Percentiles rank a stretch among this genome's conserved stretches.
phyloP scores from a whole-genome alignment of 2,113 vertebrate genomes.

The Fregata magnificens region DNA sequence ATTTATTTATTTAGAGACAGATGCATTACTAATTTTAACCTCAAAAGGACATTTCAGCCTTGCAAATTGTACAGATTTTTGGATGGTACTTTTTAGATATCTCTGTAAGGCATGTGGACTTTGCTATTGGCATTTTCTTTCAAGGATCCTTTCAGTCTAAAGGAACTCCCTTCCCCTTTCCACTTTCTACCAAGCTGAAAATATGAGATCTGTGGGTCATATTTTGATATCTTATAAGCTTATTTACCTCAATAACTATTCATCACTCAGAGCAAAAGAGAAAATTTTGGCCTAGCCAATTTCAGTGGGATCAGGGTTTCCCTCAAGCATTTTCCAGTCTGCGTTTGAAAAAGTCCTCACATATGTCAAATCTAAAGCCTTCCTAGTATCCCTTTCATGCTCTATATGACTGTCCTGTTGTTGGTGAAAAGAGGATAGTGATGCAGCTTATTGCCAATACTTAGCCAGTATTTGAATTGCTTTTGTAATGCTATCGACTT shows the following conservation, averaged over 20 bases:
- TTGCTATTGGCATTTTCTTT: slow-evolving; percentile 1
- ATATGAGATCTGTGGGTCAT: background rate
- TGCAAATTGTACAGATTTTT: slow-evolving; percentile 49
- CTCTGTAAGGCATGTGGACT: background rate
- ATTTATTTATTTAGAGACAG: slow-evolving; percentile 66
- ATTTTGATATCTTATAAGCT: background rate
- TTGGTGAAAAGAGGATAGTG: background rate
- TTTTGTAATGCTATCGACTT: background rate
- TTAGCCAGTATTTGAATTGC: background rate
- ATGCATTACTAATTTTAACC: slow-evolving; percentile 65
- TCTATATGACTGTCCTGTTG: background rate
- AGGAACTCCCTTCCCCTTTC: background rate
- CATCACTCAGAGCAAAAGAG: background rate
- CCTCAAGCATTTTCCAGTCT: background rate
- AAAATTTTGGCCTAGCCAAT: background rate
- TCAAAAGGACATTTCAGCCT: slow-evolving; percentile 59
- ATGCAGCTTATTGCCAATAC: background rate
- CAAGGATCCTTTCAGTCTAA: background rate
- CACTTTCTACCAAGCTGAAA: background rate
- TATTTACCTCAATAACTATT: background rate
- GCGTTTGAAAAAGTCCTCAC: background rate
- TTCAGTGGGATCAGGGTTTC: background rate
- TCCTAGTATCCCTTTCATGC: background rate
- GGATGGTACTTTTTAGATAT: slow-evolving; percentile 15
- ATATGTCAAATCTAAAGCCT: background rate